These are phyloP conservation scores for Stramonita haemastoma DNA, from an alignment of 2,888 invertebrate species.

Conservation along the genomic window DNA sequence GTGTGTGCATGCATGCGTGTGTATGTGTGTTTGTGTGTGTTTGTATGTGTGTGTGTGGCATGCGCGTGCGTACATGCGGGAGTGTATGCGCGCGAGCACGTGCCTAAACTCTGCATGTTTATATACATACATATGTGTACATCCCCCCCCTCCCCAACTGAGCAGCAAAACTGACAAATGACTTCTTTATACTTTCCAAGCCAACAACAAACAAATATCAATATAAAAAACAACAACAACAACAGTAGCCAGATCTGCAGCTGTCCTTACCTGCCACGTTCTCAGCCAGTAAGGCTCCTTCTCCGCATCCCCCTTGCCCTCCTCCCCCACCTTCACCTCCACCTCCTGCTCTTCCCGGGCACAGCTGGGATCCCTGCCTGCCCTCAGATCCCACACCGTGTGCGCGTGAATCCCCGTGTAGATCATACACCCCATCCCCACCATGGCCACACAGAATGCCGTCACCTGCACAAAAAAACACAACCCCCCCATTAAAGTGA, in stretches of 20 bases:
- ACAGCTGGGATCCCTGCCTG: slow-evolving; percentile 27
- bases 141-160: no score
- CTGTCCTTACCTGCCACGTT: slow-evolving; percentile 55
- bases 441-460: slow-evolving; percentile 66
- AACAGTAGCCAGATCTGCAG: background rate
- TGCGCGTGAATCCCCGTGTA: slow-evolving; percentile 69
- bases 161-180: no score
- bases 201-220: no score
- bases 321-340: slow-evolving; percentile 34
- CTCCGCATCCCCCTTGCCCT: background rate
- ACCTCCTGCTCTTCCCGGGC: slow-evolving; percentile 19
- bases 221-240: background rate
- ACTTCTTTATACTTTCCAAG: no score
- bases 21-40: background rate
- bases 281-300: slow-evolving; percentile 57
- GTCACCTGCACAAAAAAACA: slow-evolving; percentile 44
- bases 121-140: no score
- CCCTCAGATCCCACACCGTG: slow-evolving; percentile 64
- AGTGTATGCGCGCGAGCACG: background rate
- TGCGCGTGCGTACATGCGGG: background rate
- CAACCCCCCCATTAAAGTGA: no score
- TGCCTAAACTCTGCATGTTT: background rate
- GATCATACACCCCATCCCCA: slow-evolving; percentile 62
- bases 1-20: background rate
- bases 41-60: background rate